phyloP scores from a whole-genome alignment of 2,797 vertebrate species.

The Darevskia mixta region DNA sequence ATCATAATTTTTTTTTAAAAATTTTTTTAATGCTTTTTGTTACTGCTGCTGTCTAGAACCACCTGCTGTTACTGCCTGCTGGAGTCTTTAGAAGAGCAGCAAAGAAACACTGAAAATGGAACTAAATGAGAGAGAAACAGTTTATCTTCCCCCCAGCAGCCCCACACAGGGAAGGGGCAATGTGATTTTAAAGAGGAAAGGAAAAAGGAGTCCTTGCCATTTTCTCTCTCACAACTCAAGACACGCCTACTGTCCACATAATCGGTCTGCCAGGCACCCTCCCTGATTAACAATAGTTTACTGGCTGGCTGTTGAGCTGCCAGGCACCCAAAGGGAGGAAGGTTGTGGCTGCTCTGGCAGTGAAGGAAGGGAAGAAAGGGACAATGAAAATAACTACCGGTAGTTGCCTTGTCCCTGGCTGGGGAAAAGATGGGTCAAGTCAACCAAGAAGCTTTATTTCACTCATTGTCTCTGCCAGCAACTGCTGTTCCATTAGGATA shows the following conservation, averaged over 20 bases:
- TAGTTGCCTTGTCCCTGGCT: background rate
- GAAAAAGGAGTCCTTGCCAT: background rate
- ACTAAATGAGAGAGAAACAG: background rate
- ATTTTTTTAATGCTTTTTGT: too few species aligned
- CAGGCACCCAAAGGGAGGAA: background rate
- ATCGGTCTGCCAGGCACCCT: background rate
- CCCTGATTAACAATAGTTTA: background rate
- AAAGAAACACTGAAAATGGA: background rate
- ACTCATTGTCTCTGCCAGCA: background rate
- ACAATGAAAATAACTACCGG: background rate
- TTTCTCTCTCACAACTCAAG: background rate
- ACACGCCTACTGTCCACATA: background rate
- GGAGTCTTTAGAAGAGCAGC: background rate
- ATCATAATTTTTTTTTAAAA: too few species aligned
- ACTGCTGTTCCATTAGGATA: background rate
- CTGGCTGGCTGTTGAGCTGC: background rate
- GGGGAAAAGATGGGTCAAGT: background rate
- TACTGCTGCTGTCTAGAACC: background rate
- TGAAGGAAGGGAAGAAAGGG: background rate
- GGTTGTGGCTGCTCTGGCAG: background rate
- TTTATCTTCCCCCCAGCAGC: background rate
- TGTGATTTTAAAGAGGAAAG: background rate
- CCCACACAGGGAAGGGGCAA: background rate
- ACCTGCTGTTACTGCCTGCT: background rate
- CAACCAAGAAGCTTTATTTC: too few species aligned